phyloP scores from a whole-genome alignment of 2,888 invertebrate species.

The Drosophila rubida region DNA sequence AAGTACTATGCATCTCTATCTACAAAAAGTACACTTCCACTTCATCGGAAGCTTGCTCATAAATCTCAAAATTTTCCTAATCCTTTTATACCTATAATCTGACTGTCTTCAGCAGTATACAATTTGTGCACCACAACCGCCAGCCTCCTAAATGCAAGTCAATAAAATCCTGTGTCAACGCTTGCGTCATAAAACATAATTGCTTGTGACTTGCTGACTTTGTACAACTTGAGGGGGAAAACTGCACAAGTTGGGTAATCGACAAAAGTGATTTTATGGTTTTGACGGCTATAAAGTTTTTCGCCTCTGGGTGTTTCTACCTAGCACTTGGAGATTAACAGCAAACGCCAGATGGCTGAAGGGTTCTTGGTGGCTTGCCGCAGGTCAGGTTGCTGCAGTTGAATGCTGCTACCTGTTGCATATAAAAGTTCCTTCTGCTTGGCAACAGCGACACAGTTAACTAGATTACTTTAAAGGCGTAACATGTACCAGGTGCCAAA shows the following conservation, averaged over 20 bases:
- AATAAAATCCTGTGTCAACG: too few relatives aligned
- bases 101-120: too few relatives aligned
- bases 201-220: neutral
- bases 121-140: too few relatives aligned
- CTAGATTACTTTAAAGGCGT: neutral
- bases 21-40: too few relatives aligned
- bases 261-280: neutral
- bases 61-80: too few relatives aligned
- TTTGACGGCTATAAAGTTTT: neutral
- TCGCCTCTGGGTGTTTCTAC: neutral
- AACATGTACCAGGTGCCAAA: slow-evolving; percentile 36
- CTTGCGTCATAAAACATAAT: neutral
- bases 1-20: too few relatives aligned
- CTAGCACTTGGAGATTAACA: neutral
- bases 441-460: slow-evolving; percentile 19
- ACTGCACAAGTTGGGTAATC: neutral
- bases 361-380: neutral
- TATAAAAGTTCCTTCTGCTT: slow-evolving; percentile 20
- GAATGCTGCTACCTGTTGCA: slow-evolving; percentile 26
- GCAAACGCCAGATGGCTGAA: slow-evolving; percentile 1
- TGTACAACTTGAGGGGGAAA: neutral
- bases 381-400: slow-evolving; percentile 1
- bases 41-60: too few relatives aligned
- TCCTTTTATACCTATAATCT: too few relatives aligned
- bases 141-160: too few relatives aligned